phyloP scores from a whole-genome alignment of 2,888 invertebrate species.

The Thecophora atra region DNA sequence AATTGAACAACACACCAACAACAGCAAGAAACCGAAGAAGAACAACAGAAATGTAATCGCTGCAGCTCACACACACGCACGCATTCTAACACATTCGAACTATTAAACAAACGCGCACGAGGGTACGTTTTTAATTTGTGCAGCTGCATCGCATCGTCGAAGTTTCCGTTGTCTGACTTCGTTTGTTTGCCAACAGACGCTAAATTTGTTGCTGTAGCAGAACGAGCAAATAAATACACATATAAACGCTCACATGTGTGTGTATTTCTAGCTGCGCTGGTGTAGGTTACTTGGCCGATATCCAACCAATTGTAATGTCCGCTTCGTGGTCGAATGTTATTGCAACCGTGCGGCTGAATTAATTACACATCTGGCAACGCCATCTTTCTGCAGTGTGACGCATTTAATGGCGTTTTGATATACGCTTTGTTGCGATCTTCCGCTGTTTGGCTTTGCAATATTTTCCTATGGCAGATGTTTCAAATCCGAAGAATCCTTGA shows the following conservation, averaged over 20 bases:
- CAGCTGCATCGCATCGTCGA: constrained; percentile 9
- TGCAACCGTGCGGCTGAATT: constrained; percentile 40
- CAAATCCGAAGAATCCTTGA: too few species aligned
- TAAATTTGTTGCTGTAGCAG: too few species aligned
- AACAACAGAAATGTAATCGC: constrained; percentile 7
- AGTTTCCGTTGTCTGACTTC: background rate
- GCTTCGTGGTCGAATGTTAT: constrained; percentile 34
- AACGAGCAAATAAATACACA: background rate
- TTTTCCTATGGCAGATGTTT: too few species aligned
- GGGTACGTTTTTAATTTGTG: constrained; percentile 8
- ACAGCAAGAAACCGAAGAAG: background rate
- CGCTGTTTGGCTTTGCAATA: too few species aligned
- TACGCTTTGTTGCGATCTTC: too few species aligned
- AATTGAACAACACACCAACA: background rate
- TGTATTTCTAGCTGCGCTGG: background rate
- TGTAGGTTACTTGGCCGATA: constrained; percentile 20
- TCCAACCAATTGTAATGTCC: constrained; percentile 31
- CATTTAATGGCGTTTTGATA: constrained; percentile 4
- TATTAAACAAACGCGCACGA: background rate
- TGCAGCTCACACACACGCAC: constrained; percentile 9
- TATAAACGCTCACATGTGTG: background rate
- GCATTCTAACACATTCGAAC: background rate
- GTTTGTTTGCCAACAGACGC: background rate
- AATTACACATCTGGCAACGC: constrained; percentile 39
- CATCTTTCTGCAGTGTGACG: background rate